These are phyloP conservation scores for Mantis religiosa DNA, from an alignment of 2,888 invertebrate genomes.

Conservation along the genomic window DNA sequence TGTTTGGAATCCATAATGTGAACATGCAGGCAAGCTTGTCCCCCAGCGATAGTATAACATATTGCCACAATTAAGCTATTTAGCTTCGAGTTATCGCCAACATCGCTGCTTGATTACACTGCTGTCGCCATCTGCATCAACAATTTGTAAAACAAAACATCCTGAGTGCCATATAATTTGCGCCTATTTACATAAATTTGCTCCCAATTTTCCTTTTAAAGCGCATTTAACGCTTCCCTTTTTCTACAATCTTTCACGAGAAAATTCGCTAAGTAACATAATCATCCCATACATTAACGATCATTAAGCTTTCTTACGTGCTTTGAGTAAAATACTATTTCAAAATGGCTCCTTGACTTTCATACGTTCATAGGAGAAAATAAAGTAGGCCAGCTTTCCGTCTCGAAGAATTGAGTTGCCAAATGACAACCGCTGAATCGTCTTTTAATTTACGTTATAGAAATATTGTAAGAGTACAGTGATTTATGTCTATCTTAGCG, in stretches of 20 bases:
- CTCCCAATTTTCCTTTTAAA: neutral
- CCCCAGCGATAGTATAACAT: neutral
- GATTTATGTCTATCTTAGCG: too few relatives aligned
- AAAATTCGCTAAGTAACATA: neutral
- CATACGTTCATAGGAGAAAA: neutral
- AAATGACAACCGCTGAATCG: too few relatives aligned
- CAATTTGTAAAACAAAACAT: conserved; percentile 9
- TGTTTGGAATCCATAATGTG: neutral
- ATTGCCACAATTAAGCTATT: conserved; percentile 24
- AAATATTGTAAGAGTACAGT: too few relatives aligned
- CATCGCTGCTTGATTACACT: neutral
- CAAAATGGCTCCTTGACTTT: neutral
- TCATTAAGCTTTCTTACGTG: neutral
- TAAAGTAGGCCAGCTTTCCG: too few relatives aligned
- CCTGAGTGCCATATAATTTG: conserved; percentile 3
- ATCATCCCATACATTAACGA: neutral
- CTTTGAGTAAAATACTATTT: neutral
- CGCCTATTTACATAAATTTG: conserved; percentile 14
- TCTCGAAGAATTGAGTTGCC: too few relatives aligned
- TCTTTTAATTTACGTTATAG: too few relatives aligned
- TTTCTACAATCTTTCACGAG: neutral
- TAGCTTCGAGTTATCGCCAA: neutral
- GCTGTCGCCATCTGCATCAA: conserved; percentile 8
- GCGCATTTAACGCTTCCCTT: neutral
- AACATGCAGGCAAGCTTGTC: neutral